Evolutionary conservation across 2,113 vertebrate species (phyloP), one percentile per base, ranked within the genome.

Genomic region (Lampris megalopsis): DNA sequence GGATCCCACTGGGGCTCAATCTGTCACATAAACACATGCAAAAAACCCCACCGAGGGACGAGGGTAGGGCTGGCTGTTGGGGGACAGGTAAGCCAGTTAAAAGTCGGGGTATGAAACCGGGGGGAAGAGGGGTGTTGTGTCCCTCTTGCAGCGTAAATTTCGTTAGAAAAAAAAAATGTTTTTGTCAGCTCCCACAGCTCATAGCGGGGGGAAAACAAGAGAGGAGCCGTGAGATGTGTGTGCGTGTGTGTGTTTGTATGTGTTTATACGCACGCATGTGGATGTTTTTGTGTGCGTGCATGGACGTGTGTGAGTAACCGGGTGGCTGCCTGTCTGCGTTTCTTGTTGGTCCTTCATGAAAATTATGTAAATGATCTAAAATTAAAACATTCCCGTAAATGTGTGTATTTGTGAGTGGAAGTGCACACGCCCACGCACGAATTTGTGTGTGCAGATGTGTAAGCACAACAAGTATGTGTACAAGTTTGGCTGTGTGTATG

Each of bases 1-100:
- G 88, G 87, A 83, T 92, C 94, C 93, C 85, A 90, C 94, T 93
- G 93, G 86, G 94, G 82, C 87, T 84, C 94, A 94, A 95, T 93
- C 94, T 95, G 94, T 93, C 92, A 92, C 88, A 88, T 91, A 92
- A 91, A 91, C 90, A 92, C 90, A 91, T 89, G 89, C 86, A 73
- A 86, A 89, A 64, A 84, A 85, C 90, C 86, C 88, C 80, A 83
- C 80, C 69, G 84, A 88, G 87, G 71, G 80, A 79, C 75, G 80
- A 71, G 80, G 80, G 86, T 80, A 75, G 71, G 69, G 68, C 78
- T 81, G 88, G 82, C 80, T 76, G 73, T 60, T 73, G 84, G 82
- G 79, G 66, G 65, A 92, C 89, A 90, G 87, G 87, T 92, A 86
- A 85, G 81, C 82, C 64, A 77, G 68, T 83, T 41, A 57, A 75